Conservation (phyloP, 1,140 invertebrate genomes). For the Zaprionus inermis region DNA sequence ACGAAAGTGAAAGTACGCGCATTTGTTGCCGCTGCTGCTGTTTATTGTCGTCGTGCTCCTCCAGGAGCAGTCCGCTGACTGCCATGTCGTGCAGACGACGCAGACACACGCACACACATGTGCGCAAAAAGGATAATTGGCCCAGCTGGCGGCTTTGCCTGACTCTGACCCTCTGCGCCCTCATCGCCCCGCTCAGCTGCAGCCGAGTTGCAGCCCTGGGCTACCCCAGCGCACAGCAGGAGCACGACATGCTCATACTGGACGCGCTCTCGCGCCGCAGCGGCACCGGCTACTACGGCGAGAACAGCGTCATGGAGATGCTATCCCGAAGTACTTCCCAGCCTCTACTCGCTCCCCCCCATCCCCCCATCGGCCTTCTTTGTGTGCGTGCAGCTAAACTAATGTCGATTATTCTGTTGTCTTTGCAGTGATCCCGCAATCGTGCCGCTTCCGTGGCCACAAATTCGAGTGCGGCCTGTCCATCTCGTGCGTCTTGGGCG, state of each 20-base stretch:
- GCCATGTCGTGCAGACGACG: conserved; percentile 42
- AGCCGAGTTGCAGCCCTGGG: conserved; percentile 26
- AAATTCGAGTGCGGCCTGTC: conserved; percentile 95
- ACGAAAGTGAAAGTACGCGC: conserved; percentile 70
- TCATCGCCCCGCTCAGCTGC: background rate
- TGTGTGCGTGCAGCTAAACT: conserved; percentile 30
- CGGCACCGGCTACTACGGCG: conserved; percentile 85
- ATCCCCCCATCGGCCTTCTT: background rate
- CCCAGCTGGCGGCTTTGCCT: conserved; percentile 55
- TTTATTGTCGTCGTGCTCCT: conserved; percentile 11
- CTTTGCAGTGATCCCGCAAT: conserved; percentile 94
- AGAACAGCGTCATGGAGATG: conserved; percentile 91
- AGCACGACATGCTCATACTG: conserved; percentile 89
- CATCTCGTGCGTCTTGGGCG: conserved; percentile 94
- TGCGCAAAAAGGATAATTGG: conserved; percentile 70
- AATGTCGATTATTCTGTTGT: conserved; percentile 47
- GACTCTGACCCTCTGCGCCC: conserved; percentile 6
- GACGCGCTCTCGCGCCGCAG: conserved; percentile 89
- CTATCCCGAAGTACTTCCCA: conserved; percentile 90
- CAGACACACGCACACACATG: conserved; percentile 44
- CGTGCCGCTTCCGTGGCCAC: conserved; percentile 94
- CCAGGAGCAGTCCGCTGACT: conserved; percentile 33
- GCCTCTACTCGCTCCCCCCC: conserved; percentile 3
- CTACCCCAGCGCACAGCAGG: conserved; percentile 87
- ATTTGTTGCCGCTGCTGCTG: background rate